Evolutionary conservation across 2,113 vertebrate genomes (phyloP).

Genomic region (Eudyptes chrysolophus): DNA sequence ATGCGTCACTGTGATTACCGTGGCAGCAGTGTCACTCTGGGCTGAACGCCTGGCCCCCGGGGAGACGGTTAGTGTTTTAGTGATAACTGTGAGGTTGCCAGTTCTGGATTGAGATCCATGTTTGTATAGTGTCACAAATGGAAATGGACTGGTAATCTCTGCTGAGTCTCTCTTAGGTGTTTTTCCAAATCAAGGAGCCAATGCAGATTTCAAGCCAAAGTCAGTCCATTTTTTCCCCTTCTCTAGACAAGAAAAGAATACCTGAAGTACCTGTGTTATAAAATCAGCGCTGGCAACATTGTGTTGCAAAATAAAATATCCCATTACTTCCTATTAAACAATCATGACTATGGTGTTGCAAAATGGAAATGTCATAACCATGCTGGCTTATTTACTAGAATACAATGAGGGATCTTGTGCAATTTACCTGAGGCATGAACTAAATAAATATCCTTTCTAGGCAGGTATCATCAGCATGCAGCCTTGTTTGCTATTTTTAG

Average conservation of each 20-base stretch:
- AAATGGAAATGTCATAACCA: not conserved
- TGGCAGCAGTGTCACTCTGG: not conserved
- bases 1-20: not conserved
- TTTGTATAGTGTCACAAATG: not conserved
- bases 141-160: not conserved
- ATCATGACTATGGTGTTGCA: not conserved
- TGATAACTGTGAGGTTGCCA: not conserved
- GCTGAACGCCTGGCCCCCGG: not conserved
- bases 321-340: not conserved
- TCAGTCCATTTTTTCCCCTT: not conserved
- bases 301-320: not conserved
- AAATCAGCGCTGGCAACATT: not conserved
- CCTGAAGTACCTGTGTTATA: not conserved
- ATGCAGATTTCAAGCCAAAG: not conserved
- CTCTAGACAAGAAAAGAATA: not conserved
- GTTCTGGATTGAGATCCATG: not conserved
- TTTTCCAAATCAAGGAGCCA: not conserved
- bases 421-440: not conserved
- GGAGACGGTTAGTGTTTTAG: not conserved
- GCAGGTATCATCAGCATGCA: not conserved
- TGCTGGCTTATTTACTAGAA: not conserved
- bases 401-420: not conserved
- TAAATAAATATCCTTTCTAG: not conserved
- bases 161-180: not conserved
- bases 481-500: not conserved